phyloP scores from a whole-genome alignment of 2,113 vertebrate genomes.

The Callopanchax toddi region DNA sequence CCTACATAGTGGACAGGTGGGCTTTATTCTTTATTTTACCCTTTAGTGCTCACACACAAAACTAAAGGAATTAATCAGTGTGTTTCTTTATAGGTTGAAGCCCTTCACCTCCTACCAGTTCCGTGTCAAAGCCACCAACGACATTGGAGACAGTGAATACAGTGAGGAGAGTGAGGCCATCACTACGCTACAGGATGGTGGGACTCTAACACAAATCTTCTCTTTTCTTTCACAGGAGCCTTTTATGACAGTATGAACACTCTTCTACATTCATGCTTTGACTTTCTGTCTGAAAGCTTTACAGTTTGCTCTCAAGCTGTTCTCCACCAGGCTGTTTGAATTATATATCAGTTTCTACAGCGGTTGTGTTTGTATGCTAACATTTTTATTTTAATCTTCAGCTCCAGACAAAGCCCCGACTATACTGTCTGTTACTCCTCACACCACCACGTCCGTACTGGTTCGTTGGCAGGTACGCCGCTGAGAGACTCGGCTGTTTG shows the following conservation, averaged over 20 bases:
- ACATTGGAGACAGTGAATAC: slow-evolving; percentile 98
- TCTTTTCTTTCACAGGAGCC: not conserved
- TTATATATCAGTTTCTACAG: slow-evolving; percentile 37
- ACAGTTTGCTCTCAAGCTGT: slow-evolving; percentile 8
- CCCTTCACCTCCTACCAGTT: slow-evolving; percentile 99
- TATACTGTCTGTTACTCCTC: slow-evolving; percentile 92
- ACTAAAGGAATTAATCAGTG: too few species aligned
- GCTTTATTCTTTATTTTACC: not conserved
- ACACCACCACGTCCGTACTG: slow-evolving; percentile 95
- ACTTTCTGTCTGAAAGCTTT: slow-evolving; percentile 15
- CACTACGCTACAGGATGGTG: slow-evolving; percentile 96
- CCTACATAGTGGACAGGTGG: slow-evolving; percentile 91
- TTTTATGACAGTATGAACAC: not conserved
- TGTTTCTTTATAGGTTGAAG: slow-evolving; percentile 83
- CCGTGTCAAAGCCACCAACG: slow-evolving; percentile 94
- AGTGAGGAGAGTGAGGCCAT: slow-evolving; percentile 93
- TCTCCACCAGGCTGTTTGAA: slow-evolving; percentile 44
- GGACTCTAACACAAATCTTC: slow-evolving; percentile 36
- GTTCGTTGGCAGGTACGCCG: slow-evolving; percentile 93
- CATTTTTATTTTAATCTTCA: slow-evolving; percentile 54
- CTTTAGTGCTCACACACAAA: too few species aligned
- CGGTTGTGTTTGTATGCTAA: slow-evolving; percentile 29
- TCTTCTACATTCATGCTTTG: slow-evolving; percentile 19
- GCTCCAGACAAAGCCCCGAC: slow-evolving; percentile 92
- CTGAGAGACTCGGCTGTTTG: slow-evolving; percentile 1